Base-by-base conservation (phyloP, 2,888 invertebrate species). In the Caenorhabditis doughertyi region DNA sequence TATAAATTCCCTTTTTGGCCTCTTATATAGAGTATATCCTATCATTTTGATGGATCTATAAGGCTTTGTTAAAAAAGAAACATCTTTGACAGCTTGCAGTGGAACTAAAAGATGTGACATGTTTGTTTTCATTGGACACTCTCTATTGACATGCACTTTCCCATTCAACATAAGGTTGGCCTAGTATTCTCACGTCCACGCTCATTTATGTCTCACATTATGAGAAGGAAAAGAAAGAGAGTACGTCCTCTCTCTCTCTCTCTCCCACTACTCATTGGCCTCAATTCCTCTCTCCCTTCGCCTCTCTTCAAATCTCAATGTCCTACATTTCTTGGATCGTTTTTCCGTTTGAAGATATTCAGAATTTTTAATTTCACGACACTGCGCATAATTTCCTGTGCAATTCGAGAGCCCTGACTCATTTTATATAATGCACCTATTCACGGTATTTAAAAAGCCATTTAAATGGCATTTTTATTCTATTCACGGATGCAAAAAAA, bases 181-280 rank as follows among this genome's bases (percentile, higher is more conserved):
- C 71, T 56, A 29, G 58, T 58, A 21, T 71, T 71, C 71, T 35
- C 71, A 71, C 71, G 71, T 44, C 71, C 71, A 71, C 71, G 71
- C 58, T 71, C 71, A 44, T 58, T 58, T 58, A 47, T 60, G 42
- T 51, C 42, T 60, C 58, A 49, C 23, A 18, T 58, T 16, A 70
- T 47, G 58, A 35, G 56, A 32, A 29, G 67, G 18, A 39, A 67
- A 55, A 68, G 55, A 58, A 35, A 35, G 58, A 58, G 32, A 35
- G 60, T 23, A 21, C 29, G 47, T 44, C 42, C 70, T 60, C 71
- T 51, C 65, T 65, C 47, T 47, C 29, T 29, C 42, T 23, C n/a
- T 32, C 13, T 27, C 25, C 7, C 8, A n/a, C 70, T 56, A 64
- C 35, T 71, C 73, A 73, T 73, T 73, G 73, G 73, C 73, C 73